Evolutionary conservation across 2,113 vertebrate genomes (phyloP).

Genomic region (Maccullochella peelii): DNA sequence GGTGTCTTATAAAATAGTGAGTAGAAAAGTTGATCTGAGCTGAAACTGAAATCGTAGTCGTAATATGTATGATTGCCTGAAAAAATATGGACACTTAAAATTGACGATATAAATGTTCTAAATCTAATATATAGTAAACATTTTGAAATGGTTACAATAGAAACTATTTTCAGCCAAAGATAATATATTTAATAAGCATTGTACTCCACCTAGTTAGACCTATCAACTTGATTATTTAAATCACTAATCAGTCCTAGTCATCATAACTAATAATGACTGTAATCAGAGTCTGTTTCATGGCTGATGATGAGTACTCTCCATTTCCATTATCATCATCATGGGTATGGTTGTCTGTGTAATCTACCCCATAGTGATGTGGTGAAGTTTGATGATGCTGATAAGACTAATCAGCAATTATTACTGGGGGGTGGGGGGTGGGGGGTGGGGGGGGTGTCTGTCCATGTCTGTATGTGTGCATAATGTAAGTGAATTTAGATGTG

Average conservation of each 20-base stretch:
- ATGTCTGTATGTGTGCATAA: slow-evolving; percentile 1
- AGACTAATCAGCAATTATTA: slow-evolving; percentile 70
- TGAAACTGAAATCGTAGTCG: background rate
- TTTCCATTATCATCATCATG: slow-evolving; percentile 67
- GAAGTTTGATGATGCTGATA: slow-evolving; percentile 62
- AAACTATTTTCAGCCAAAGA: slow-evolving; percentile 11
- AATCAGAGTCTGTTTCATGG: slow-evolving; percentile 73
- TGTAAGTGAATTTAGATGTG: slow-evolving; percentile 24
- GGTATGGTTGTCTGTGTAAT: slow-evolving; percentile 70
- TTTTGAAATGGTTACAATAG: background rate
- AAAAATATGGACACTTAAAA: background rate
- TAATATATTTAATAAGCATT: slow-evolving; percentile 22
- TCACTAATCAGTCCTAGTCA: slow-evolving; percentile 71
- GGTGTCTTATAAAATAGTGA: background rate
- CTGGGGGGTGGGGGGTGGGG: no score
- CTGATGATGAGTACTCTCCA: slow-evolving; percentile 67
- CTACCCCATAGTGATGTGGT: slow-evolving; percentile 65
- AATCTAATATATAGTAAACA: background rate
- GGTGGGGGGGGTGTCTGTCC: no score
- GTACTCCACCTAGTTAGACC: slow-evolving; percentile 27
- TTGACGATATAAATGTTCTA: background rate
- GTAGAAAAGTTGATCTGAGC: background rate
- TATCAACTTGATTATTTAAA: slow-evolving; percentile 67
- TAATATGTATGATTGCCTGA: background rate
- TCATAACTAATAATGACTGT: slow-evolving; percentile 70